Evolutionary conservation across 2,888 invertebrate genomes (phyloP).

Genomic region (Lamellibrachia satsuma): DNA sequence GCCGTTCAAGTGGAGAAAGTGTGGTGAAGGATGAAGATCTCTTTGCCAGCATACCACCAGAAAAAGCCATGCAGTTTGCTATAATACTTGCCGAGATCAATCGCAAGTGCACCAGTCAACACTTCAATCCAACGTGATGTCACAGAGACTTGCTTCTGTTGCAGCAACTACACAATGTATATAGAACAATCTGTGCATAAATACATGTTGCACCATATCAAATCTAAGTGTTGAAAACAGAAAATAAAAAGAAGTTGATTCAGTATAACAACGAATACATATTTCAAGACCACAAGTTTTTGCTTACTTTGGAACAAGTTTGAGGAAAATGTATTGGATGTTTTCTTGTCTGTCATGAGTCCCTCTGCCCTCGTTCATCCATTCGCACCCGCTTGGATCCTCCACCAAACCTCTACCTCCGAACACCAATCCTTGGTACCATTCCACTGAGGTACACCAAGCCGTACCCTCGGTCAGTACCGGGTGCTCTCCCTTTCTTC

Average conservation of each 20-base stretch:
- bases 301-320: too few species aligned
- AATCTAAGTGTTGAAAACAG: not conserved
- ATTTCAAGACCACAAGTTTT: too few species aligned
- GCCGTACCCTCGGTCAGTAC: too few species aligned
- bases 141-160: not conserved
- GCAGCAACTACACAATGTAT: not conserved
- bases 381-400: too few species aligned
- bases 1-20: not conserved
- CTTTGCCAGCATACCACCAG: constrained; percentile 70
- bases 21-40: constrained; percentile 65
- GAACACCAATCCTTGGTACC: too few species aligned
- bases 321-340: too few species aligned
- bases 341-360: too few species aligned
- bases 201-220: not conserved
- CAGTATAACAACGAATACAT: not conserved
- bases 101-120: constrained; percentile 70
- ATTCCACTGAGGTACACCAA: too few species aligned
- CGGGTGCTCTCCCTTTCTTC: too few species aligned
- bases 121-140: constrained; percentile 42
- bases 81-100: constrained; percentile 83
- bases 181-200: not conserved
- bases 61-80: constrained; percentile 78
- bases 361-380: too few species aligned
- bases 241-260: not conserved
- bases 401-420: too few species aligned